Evolutionary conservation across 2,113 vertebrate species (phyloP).

Genomic region (Malurus melanocephalus): DNA sequence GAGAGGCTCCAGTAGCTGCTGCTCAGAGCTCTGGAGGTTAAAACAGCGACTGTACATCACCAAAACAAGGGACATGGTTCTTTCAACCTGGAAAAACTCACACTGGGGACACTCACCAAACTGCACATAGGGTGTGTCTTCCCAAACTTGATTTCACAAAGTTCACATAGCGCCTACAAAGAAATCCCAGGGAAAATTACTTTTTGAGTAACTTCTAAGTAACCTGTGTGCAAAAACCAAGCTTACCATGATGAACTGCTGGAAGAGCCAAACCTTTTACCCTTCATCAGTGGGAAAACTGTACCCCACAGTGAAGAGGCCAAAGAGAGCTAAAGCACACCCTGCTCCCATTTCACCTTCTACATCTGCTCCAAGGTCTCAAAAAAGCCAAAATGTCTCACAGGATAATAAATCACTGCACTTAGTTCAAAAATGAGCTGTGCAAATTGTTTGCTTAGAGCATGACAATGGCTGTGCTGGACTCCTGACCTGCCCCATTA

Average conservation of each 20-base stretch:
- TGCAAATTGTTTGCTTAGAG: not conserved
- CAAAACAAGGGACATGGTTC: not conserved
- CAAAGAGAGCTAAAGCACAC: not conserved
- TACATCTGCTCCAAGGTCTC: not conserved
- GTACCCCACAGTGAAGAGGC: not conserved
- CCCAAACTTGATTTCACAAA: slow-evolving; percentile 98
- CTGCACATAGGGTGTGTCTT: slow-evolving; percentile 93
- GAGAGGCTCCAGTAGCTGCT: not conserved
- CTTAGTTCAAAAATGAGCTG: not conserved
- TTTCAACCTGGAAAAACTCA: not conserved
- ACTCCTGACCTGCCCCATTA: not conserved
- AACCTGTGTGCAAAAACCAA: not conserved
- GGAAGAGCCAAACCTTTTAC: not conserved
- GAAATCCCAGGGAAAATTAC: not conserved
- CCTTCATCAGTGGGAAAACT: not conserved
- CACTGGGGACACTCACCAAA: slow-evolving; percentile 82
- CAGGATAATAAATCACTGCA: not conserved
- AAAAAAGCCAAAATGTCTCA: not conserved
- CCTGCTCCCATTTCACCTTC: not conserved
- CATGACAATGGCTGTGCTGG: not conserved
- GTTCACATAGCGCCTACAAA: slow-evolving; percentile 91
- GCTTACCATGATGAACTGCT: not conserved
- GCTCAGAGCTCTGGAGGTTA: not conserved
- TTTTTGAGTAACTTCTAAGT: not conserved
- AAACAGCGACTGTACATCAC: accelerated